Conservation (phyloP, 2,113 vertebrate genomes). For the Tetraodon nigroviridis region DNA sequence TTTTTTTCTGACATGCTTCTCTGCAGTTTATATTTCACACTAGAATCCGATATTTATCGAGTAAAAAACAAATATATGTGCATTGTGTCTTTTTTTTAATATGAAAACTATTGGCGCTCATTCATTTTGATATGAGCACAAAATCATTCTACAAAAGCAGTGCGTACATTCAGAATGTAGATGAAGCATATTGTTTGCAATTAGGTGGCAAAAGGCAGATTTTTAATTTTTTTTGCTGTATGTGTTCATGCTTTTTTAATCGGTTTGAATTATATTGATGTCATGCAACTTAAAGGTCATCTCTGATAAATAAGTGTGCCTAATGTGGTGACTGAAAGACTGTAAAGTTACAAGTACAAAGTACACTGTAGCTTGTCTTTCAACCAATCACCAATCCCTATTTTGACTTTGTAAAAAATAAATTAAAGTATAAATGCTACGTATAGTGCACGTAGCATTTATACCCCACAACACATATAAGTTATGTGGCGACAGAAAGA, state of each 20-base stretch:
- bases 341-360: conserved; percentile 11
- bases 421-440: no score
- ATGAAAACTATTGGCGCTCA: no score
- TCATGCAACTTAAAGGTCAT: conserved; percentile 42
- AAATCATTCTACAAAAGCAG: neutral
- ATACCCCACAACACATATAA: no score
- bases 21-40: conserved; percentile 23
- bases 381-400: neutral
- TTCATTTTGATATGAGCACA: conserved; percentile 14
- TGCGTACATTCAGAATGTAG: neutral
- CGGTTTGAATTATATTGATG: conserved; percentile 25
- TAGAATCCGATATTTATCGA: conserved; percentile 16
- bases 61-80: conserved; percentile 5
- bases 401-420: no score
- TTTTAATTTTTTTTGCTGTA: conserved; percentile 12
- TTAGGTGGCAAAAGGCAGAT: neutral
- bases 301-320: conserved; percentile 35
- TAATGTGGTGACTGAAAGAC: conserved; percentile 31
- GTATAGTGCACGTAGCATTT: no score
- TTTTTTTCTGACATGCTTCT: conserved; percentile 36
- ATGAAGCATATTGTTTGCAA: conserved; percentile 13
- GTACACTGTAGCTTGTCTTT: conserved; percentile 16
- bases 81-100: neutral
- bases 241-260: conserved; percentile 24
- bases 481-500: no score